Evolutionary conservation across 2,113 vertebrate species (phyloP).

Genomic region (Chaetura pelagica): DNA sequence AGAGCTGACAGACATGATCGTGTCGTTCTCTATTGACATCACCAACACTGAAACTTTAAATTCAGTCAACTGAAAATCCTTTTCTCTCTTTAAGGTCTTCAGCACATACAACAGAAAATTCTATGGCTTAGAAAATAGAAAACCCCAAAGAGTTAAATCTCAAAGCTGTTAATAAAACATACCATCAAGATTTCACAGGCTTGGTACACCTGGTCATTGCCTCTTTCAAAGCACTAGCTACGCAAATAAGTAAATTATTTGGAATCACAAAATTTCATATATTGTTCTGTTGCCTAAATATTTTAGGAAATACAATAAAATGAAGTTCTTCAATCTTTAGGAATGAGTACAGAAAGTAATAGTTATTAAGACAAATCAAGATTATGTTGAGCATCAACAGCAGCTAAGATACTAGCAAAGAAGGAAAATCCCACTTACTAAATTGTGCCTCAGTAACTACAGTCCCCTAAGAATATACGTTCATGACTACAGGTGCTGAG

Average conservation of each 20-base stretch:
- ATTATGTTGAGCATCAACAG: neutral
- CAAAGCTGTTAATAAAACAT: neutral
- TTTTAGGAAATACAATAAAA: neutral
- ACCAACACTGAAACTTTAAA: neutral
- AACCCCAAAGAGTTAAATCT: neutral
- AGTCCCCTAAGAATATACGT: neutral
- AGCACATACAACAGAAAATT: neutral
- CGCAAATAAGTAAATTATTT: neutral
- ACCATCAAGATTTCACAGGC: neutral
- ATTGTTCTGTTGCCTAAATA: neutral
- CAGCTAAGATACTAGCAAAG: neutral
- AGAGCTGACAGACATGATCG: neutral
- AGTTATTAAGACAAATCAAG: neutral
- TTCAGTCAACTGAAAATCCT: neutral
- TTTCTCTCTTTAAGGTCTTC: neutral
- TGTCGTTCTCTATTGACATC: neutral
- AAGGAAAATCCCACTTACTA: neutral
- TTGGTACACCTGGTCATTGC: neutral
- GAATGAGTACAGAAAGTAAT: neutral
- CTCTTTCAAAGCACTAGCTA: neutral
- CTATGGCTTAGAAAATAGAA: neutral
- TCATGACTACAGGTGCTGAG: neutral
- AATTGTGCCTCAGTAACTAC: neutral
- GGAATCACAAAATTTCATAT: neutral
- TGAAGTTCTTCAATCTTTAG: neutral